Evolutionary conservation across 2,888 invertebrate species (phyloP).

Genomic region (Gibbula magus): DNA sequence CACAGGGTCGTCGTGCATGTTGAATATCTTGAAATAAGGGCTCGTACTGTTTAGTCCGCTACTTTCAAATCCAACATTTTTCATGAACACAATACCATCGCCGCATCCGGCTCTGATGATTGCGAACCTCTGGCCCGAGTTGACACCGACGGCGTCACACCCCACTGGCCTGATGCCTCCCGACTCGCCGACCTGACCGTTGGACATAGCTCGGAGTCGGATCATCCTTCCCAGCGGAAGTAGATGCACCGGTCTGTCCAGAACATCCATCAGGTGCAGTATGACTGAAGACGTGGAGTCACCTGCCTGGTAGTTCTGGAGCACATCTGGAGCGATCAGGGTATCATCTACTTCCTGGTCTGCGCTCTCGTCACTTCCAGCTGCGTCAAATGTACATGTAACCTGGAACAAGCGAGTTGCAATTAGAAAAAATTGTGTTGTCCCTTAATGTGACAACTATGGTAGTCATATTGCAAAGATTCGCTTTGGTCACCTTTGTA

Average conservation of each 20-base stretch:
- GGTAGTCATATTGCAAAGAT: too few relatives aligned
- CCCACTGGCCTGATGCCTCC: background rate
- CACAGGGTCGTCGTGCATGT: background rate
- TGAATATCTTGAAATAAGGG: conserved; percentile 9
- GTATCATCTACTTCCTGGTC: background rate
- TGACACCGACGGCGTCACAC: background rate
- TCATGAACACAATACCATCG: background rate
- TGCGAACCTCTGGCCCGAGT: background rate
- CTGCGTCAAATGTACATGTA: background rate
- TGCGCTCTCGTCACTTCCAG: background rate
- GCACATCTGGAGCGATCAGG: background rate
- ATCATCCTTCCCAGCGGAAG: background rate
- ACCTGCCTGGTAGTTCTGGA: background rate
- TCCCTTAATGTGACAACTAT: too few relatives aligned
- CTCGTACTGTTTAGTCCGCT: background rate
- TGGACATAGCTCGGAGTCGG: background rate
- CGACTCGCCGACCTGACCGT: background rate
- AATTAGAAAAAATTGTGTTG: background rate
- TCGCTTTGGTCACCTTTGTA: too few relatives aligned
- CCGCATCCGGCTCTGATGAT: conserved; percentile 11
- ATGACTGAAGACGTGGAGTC: background rate
- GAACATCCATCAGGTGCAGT: background rate
- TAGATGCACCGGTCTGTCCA: background rate
- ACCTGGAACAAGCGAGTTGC: background rate
- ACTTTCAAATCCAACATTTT: background rate